Conservation (phyloP, 30 jellyfish, hydroid and myxozoan species). For the Phacellophora camtschatica region DNA sequence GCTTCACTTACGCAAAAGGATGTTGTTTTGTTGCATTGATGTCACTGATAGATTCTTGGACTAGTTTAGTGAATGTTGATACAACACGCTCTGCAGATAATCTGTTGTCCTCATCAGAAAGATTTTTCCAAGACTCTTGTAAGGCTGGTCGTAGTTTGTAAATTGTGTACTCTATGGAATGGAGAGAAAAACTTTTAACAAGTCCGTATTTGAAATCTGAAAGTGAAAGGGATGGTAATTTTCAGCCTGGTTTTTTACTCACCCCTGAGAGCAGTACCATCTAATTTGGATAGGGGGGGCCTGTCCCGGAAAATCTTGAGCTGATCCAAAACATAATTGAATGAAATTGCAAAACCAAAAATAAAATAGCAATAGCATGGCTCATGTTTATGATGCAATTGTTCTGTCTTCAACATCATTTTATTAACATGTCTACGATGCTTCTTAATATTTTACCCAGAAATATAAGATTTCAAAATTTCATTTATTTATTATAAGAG, state of each 20-base stretch:
- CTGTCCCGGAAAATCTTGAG: too few relatives aligned
- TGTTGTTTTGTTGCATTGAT: not conserved
- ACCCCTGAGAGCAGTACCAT: too few relatives aligned
- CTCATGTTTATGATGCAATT: too few relatives aligned
- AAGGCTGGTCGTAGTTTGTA: constrained; percentile 19
- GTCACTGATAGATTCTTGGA: not conserved
- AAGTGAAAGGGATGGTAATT: too few relatives aligned
- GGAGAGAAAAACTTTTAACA: not conserved
- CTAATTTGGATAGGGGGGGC: too few relatives aligned
- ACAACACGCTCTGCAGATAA: constrained; percentile 49
- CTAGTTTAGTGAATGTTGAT: constrained; percentile 16
- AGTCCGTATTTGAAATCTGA: not conserved
- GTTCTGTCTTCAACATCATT: too few relatives aligned
- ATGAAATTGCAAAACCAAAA: not conserved
- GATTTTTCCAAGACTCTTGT: constrained; percentile 14
- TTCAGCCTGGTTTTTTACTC: too few relatives aligned
- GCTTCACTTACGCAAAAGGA: not conserved
- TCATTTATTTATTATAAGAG: too few relatives aligned
- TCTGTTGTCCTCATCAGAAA: constrained; percentile 9
- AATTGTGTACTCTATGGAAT: constrained; percentile 9
- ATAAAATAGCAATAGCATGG: not conserved
- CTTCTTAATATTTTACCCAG: too few relatives aligned
- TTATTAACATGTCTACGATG: too few relatives aligned
- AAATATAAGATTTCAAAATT: too few relatives aligned
- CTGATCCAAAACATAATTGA: too few relatives aligned